Conservation (phyloP, 2,797 vertebrate species). For the Eulemur albifrons region DNA sequence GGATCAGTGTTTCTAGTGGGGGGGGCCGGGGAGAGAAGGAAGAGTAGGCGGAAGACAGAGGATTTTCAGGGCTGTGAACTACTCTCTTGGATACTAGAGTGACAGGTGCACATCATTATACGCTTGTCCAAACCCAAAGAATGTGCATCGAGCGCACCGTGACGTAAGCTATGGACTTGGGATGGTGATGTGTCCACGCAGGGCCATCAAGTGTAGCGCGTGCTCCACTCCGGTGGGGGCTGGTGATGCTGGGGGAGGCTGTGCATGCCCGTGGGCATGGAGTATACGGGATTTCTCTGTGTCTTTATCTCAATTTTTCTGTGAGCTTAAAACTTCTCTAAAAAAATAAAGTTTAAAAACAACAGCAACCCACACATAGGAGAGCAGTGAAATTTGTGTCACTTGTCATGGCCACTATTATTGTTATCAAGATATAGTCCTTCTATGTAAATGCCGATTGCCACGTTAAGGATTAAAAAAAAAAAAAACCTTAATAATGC, state of each 20-base stretch:
- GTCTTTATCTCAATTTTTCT: neutral
- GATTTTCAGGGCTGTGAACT: neutral
- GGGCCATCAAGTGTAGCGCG: neutral
- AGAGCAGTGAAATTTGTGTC: neutral
- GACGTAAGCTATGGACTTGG: fast-evolving
- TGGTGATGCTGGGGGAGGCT: neutral
- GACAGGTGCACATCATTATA: too few species aligned
- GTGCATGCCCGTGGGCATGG: neutral
- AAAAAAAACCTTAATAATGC: neutral
- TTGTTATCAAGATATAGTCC: neutral
- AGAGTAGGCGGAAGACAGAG: neutral
- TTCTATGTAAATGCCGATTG: neutral
- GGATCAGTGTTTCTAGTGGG: neutral
- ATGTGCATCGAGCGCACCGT: too few species aligned
- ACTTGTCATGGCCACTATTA: neutral
- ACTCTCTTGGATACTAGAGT: neutral
- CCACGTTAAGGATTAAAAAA: neutral
- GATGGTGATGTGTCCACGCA: fast-evolving
- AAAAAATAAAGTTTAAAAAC: neutral
- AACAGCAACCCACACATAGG: neutral
- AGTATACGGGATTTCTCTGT: neutral
- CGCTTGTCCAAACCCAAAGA: neutral
- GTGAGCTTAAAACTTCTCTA: neutral
- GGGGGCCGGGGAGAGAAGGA: too few species aligned
- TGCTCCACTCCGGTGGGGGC: too few species aligned